Conservation (phyloP, 2,888 invertebrate species). For the Calliphora vomitoria region DNA sequence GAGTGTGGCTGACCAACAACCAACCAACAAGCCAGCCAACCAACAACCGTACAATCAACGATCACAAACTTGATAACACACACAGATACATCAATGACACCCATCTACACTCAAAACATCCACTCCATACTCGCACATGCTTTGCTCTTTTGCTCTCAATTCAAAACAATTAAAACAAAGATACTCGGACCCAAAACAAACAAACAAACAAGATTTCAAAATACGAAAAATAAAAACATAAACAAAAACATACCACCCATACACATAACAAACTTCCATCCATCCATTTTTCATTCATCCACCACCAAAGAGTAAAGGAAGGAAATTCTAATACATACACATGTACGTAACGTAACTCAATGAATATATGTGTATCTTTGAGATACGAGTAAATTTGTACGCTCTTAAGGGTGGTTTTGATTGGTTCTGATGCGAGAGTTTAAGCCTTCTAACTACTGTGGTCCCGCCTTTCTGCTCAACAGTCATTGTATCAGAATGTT, state of each 20-base stretch:
- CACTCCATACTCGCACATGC: background rate
- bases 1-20: slow-evolving; percentile 35
- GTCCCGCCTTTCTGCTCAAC: slow-evolving; percentile 19
- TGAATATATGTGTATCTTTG: background rate
- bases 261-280: background rate
- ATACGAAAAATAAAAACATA: background rate
- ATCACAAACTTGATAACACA: slow-evolving; percentile 52
- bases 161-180: background rate
- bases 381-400: slow-evolving; percentile 5
- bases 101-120: background rate
- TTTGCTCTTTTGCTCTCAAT: background rate
- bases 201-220: background rate
- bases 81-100: background rate
- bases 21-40: slow-evolving; percentile 57
- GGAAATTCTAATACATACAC: background rate
- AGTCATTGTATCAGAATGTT: background rate
- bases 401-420: background rate
- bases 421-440: background rate
- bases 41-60: slow-evolving; percentile 56
- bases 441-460: background rate
- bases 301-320: slow-evolving; percentile 29
- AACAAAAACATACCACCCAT: background rate
- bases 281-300: slow-evolving; percentile 19
- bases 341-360: background rate
- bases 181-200: background rate